These are phyloP conservation scores for Homarus gammarus DNA, from an alignment of 2,888 invertebrate genomes.

Conservation along the genomic window DNA sequence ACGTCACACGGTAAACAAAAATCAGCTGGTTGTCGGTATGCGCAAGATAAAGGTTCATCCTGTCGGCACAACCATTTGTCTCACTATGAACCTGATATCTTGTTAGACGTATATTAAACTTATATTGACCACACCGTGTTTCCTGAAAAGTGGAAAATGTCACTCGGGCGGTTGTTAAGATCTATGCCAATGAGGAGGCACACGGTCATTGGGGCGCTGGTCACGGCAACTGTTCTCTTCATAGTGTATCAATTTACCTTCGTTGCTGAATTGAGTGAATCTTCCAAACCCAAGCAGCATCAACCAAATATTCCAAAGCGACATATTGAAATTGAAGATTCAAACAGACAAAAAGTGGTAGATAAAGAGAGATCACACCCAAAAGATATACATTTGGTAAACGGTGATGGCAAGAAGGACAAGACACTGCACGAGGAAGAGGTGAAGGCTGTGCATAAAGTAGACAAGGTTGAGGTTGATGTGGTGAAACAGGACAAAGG, in stretches of 20 bases:
- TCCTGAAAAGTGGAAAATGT: slow-evolving; percentile 16
- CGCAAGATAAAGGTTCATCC: not conserved
- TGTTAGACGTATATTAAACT: not conserved
- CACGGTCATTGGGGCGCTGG: slow-evolving; percentile 50
- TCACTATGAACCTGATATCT: not conserved
- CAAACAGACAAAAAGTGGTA: not conserved
- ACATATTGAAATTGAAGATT: not conserved
- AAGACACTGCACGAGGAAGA: slow-evolving; percentile 6
- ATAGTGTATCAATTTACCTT: slow-evolving; percentile 63
- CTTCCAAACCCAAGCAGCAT: slow-evolving; percentile 9
- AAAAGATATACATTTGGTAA: not conserved
- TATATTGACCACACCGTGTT: not conserved
- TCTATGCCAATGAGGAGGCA: slow-evolving; percentile 53
- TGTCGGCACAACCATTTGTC: not conserved
- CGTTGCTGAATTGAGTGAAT: slow-evolving; percentile 61
- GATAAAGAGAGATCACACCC: not conserved
- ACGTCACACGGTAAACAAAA: not conserved
- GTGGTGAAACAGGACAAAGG: not conserved
- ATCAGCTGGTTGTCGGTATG: slow-evolving; percentile 10
- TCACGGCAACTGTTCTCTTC: slow-evolving; percentile 45
- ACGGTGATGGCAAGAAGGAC: not conserved
- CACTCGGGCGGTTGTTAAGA: slow-evolving; percentile 17
- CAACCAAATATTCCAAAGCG: not conserved
- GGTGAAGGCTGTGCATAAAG: not conserved
- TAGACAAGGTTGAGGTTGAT: not conserved